Evolutionary conservation across 2,888 invertebrate species (phyloP).

Genomic region (Glaucopsyche alexis): DNA sequence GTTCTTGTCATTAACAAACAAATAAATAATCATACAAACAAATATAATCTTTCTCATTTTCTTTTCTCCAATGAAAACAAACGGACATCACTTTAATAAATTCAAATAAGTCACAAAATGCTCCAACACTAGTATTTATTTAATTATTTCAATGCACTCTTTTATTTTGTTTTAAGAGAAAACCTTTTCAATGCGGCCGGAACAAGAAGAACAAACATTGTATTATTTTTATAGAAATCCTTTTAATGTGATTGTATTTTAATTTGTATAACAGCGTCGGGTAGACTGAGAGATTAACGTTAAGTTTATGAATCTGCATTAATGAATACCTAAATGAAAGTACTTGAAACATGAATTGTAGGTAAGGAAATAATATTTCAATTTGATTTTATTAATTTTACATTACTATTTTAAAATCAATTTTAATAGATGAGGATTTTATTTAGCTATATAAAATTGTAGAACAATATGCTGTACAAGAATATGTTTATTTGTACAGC

Average conservation of each 20-base stretch:
- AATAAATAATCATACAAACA: not conserved
- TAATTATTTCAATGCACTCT: conserved; percentile 20
- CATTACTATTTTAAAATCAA: too few species aligned
- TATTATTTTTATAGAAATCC: conserved; percentile 24
- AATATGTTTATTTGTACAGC: not conserved
- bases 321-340: not conserved
- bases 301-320: not conserved
- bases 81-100: not conserved
- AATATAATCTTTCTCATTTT: not conserved
- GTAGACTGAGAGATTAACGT: conserved; percentile 9
- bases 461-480: not conserved
- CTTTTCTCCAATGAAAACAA: not conserved
- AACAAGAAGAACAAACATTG: conserved; percentile 3
- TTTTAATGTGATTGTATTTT: conserved; percentile 25
- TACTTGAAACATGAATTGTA: not conserved
- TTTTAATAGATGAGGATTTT: not conserved
- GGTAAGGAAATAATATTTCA: not conserved
- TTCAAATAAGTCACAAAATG: not conserved
- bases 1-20: not conserved
- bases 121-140: not conserved
- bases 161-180: not conserved
- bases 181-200: not conserved
- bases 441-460: not conserved
- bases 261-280: conserved; percentile 12
- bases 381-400: not conserved